phyloP scores from a whole-genome alignment of 2,888 invertebrate species.

The Eupithecia exiguata region DNA sequence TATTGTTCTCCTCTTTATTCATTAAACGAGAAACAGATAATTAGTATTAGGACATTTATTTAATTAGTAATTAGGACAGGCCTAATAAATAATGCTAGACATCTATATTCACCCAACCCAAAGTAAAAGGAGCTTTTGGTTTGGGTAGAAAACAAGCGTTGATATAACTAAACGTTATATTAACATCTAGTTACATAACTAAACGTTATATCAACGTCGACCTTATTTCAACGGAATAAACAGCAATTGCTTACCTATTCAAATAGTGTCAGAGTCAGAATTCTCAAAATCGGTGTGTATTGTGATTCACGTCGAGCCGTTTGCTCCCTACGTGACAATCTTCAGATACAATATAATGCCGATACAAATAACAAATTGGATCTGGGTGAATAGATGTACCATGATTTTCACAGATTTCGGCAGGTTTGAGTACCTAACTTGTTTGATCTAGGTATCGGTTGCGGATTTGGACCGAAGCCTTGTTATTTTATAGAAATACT shows the following conservation, averaged over 20 bases:
- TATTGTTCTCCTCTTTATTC: background rate
- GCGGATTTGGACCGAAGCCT: background rate
- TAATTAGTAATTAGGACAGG: too few relatives aligned
- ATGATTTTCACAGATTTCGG: constrained; percentile 3
- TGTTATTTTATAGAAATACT: background rate
- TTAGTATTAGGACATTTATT: too few relatives aligned
- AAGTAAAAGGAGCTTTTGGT: background rate
- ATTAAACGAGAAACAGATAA: too few relatives aligned
- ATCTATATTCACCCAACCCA: background rate
- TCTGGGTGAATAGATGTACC: constrained; percentile 8
- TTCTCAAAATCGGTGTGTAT: constrained; percentile 26
- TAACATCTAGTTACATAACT: background rate
- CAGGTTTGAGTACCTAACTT: background rate
- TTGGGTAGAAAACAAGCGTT: background rate
- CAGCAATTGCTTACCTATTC: constrained; percentile 20
- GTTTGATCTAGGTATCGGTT: background rate
- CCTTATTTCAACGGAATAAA: constrained; percentile 13
- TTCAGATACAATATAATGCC: constrained; percentile 16
- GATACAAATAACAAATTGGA: constrained; percentile 26
- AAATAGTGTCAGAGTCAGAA: constrained; percentile 27
- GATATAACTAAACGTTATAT: background rate
- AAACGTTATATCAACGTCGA: background rate
- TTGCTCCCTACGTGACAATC: constrained; percentile 29
- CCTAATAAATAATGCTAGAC: background rate
- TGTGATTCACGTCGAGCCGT: constrained; percentile 29